Conservation (phyloP, 2,888 invertebrate species). For the Apocheima hispidaria region DNA sequence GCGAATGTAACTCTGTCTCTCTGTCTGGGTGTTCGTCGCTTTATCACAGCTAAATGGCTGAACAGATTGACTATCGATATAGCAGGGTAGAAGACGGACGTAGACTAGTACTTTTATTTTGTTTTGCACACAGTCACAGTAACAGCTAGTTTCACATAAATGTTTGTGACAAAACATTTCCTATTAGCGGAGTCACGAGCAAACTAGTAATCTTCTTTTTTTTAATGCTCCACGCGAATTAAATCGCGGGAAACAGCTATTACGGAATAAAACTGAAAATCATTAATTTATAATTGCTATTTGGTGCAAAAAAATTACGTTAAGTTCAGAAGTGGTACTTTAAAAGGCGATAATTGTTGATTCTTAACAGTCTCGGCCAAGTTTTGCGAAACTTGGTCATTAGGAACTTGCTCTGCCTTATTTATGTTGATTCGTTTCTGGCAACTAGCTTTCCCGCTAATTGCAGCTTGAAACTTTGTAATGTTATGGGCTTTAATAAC, state of each 20-base stretch:
- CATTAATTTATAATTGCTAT: too few relatives aligned
- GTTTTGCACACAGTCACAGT: too few relatives aligned
- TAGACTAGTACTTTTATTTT: too few relatives aligned
- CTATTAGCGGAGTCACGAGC: not conserved
- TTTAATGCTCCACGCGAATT: constrained; percentile 3
- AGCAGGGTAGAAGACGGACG: too few relatives aligned
- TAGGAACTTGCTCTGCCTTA: constrained; percentile 52
- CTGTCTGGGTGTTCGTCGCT: too few relatives aligned
- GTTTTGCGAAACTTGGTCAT: constrained; percentile 55
- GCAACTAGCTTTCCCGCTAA: constrained; percentile 42
- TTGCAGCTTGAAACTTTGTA: constrained; percentile 37
- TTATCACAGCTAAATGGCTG: too few relatives aligned
- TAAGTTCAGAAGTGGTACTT: constrained; percentile 46
- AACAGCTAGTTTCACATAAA: too few relatives aligned
- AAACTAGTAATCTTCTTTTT: constrained; percentile 1
- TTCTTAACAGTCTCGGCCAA: constrained; percentile 47
- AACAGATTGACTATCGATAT: too few relatives aligned
- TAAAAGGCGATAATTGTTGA: constrained; percentile 48
- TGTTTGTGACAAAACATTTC: not conserved
- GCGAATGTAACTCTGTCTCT: too few relatives aligned
- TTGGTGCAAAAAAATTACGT: not conserved
- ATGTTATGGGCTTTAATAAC: constrained; percentile 13
- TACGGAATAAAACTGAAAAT: too few relatives aligned
- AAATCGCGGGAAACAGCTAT: constrained; percentile 16
- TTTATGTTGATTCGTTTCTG: constrained; percentile 45